These are phyloP conservation scores for Porites evermanni DNA, from an alignment of 92 coral and sea anemone species.

Conservation along the genomic window DNA sequence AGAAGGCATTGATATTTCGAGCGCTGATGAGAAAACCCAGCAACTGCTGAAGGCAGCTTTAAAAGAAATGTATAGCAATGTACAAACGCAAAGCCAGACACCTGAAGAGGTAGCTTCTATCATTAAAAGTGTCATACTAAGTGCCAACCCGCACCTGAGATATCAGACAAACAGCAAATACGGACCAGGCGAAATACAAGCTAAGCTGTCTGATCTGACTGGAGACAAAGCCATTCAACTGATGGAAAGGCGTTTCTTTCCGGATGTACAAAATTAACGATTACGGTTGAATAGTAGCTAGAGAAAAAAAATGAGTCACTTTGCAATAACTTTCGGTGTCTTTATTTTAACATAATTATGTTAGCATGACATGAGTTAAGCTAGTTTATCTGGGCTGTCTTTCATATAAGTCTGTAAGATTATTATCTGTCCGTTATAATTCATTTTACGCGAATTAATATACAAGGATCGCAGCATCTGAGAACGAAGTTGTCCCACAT, in stretches of 20 bases:
- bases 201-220: slow-evolving; percentile 51
- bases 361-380: no score
- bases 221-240: slow-evolving; percentile 54
- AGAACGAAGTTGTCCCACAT: no score
- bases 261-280: neutral
- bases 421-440: no score
- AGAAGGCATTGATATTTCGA: slow-evolving; percentile 68
- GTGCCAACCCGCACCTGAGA: slow-evolving; percentile 68
- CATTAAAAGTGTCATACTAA: slow-evolving; percentile 62
- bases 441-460: no score
- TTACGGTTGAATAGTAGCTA: no score
- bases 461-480: no score
- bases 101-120: slow-evolving; percentile 66
- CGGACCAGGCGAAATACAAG: slow-evolving; percentile 55
- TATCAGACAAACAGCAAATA: slow-evolving; percentile 64
- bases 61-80: slow-evolving; percentile 39
- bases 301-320: no score
- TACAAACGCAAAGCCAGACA: slow-evolving; percentile 12
- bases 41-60: slow-evolving; percentile 46
- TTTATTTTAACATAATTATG: no score
- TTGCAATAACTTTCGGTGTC: no score
- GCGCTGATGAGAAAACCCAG: slow-evolving; percentile 72
- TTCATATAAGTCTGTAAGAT: no score
- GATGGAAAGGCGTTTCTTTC: slow-evolving; percentile 21
- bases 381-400: no score